Base-by-base conservation (phyloP, 2,797 vertebrate genomes). In the Fratercula arctica region DNA sequence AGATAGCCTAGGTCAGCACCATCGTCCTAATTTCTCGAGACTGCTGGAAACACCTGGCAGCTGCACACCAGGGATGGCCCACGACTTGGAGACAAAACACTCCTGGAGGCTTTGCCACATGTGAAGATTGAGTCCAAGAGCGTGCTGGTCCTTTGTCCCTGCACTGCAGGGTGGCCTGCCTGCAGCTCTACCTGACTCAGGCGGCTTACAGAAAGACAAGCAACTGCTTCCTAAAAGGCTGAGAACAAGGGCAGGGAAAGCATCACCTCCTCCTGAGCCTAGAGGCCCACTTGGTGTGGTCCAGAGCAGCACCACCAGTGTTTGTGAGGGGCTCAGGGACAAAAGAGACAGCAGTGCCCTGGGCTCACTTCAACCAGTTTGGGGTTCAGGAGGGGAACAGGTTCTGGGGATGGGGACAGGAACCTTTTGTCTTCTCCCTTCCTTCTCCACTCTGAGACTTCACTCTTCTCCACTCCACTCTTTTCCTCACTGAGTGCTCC, bases 1-100 rank as follows among this genome's bases (percentile, higher is more conserved):
- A 56, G 74, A 92, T 10, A 96, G 37, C 63, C 68, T 74, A 29
- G 33, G 35, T 86, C 70, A 95, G 73, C 39, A 75, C 29, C 35
- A 37, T 33, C 1, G 0, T 21, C 28, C 1, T 73, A 13, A 53
- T 74, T 31, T 37, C 37, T 33, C 18, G 29, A 77, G 41, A 43
- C 16, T 39, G 50, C 73, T 90, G 73, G 15, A 43, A 84, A 57
- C 57, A 13, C 21, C 26, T 0, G 0, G 28, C 28, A 51, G 60
- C 60, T 70, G 50, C 7, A 7, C 37, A 5, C 19, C 19, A 54
- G 37, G 63, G 11, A 16, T 14, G 35, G 37, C 43, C 29, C 48
- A 13, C 0, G 0, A 9, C 54, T 57, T 31, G 1, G 33, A 57
- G 46, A 75, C 48, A 29, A 31, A 84, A 45, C 28, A 31, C 4